Evolutionary conservation across 2,888 invertebrate species (phyloP), one percentile per base, ranked within the genome.

Genomic region (Scaptomyza parva): DNA sequence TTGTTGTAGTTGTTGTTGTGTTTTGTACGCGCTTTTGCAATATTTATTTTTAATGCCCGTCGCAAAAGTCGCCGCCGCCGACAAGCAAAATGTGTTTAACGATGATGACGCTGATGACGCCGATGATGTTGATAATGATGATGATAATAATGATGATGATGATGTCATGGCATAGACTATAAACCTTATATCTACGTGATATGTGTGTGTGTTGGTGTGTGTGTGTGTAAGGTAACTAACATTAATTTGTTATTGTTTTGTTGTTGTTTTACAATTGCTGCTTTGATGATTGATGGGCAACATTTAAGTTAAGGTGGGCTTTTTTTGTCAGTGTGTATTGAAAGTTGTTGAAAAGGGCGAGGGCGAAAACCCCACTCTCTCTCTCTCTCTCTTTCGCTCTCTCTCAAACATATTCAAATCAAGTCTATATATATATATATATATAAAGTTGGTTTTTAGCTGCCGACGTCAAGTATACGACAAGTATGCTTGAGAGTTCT

Each of bases 81-180:
- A 52, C 30, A 22, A 39, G 51, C 50, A 45, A 28, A n/a, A n/a
- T n/a, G n/a, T 28, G 37, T 44, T 55, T 58, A 44, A 30, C 35
- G 53, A 22, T 43, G 63, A 26, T 44, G 50, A 14, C 45, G 45
- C n/a, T n/a, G 4, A 26, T 26, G 24, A 26, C 24, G 24, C 4
- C 7, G 24, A 26, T 7, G 24, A 28, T 9, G 28, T 6, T 22
- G 3, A 3, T 40, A 61, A 26, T 26, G 24, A 26, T 7, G 24
- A 28, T 9, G 28, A 9, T 22, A 2, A 3, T 40, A 61, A 28
- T 41, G 50, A 18, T 45, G 43, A 39, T 64, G 83, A 60, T 86
- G 86, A 80, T 86, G 80, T 80, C 87, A 80, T 86, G 45, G 67
- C 55, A 41, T 35, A 43, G n/a, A n/a, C n/a, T 26, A 55, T 50